Conservation (phyloP, 2,888 invertebrate species). For the Iselma pallidipennis region DNA sequence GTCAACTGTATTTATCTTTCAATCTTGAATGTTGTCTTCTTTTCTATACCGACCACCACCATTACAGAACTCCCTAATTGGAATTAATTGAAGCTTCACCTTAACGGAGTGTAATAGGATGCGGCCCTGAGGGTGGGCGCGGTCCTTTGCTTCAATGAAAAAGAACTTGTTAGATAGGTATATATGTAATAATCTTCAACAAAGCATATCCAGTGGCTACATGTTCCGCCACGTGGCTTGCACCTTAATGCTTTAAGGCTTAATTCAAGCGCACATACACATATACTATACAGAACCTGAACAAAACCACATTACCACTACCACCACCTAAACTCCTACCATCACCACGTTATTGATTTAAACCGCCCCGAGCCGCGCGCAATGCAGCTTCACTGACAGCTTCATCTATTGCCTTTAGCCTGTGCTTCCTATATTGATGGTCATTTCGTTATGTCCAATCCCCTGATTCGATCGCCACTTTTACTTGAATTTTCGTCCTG, state of each 20-base stretch:
- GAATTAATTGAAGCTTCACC: not conserved
- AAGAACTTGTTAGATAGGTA: not conserved
- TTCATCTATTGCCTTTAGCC: slow-evolving; percentile 35
- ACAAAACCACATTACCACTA: slow-evolving; percentile 11
- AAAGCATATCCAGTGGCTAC: not conserved
- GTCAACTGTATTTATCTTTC: no score
- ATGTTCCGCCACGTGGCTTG: slow-evolving; percentile 21
- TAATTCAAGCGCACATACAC: slow-evolving; percentile 40
- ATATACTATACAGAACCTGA: slow-evolving; percentile 26
- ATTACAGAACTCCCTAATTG: not conserved
- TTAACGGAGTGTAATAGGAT: not conserved
- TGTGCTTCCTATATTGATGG: slow-evolving; percentile 38
- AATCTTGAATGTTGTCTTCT: not conserved
- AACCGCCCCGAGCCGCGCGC: slow-evolving; percentile 45
- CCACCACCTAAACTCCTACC: no score
- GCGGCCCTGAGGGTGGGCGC: not conserved
- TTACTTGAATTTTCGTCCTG: slow-evolving; percentile 18
- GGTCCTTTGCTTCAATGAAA: not conserved
- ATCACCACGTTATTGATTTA: slow-evolving; percentile 45
- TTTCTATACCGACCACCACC: not conserved
- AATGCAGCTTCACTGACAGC: slow-evolving; percentile 43
- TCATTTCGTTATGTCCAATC: slow-evolving; percentile 48
- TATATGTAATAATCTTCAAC: not conserved
- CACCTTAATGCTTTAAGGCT: slow-evolving; percentile 34
- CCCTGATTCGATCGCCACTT: slow-evolving; percentile 42